Evolutionary conservation across 2,113 vertebrate species (phyloP).

Genomic region (Campylomormyrus numenius): DNA sequence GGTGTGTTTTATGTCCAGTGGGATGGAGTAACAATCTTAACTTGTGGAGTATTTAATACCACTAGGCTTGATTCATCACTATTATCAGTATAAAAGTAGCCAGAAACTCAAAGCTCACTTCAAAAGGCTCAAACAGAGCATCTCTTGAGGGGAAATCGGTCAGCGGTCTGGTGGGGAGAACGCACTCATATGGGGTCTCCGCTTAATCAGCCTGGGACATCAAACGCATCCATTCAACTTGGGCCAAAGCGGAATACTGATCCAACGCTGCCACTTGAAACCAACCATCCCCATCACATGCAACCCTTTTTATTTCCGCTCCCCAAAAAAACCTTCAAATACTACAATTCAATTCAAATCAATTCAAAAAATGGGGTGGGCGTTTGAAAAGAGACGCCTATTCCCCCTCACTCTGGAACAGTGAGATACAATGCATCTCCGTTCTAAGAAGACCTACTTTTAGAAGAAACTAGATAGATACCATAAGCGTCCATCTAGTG

Average conservation of each 20-base stretch:
- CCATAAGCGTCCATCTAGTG: background rate
- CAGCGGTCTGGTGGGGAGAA: background rate
- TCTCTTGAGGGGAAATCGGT: background rate
- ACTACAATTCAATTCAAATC: background rate
- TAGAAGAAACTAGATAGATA: constrained; percentile 40
- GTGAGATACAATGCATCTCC: constrained; percentile 18
- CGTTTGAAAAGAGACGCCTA: constrained; percentile 15
- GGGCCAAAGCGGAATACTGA: background rate
- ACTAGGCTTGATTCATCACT: background rate
- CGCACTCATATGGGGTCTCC: background rate
- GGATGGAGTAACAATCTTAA: background rate
- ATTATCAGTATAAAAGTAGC: background rate
- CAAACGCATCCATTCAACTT: background rate
- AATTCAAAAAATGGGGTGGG: background rate
- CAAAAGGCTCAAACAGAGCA: background rate
- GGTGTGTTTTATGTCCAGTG: background rate
- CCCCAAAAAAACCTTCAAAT: background rate
- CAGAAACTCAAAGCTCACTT: background rate
- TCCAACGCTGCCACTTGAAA: background rate
- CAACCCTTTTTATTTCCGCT: background rate
- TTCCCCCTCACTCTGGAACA: constrained; percentile 33
- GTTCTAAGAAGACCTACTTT: constrained; percentile 34
- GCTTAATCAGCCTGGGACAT: background rate
- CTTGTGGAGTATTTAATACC: background rate
- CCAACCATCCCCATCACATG: background rate